phyloP scores from a whole-genome alignment of 2,113 vertebrate genomes.

The Vombatus ursinus region DNA sequence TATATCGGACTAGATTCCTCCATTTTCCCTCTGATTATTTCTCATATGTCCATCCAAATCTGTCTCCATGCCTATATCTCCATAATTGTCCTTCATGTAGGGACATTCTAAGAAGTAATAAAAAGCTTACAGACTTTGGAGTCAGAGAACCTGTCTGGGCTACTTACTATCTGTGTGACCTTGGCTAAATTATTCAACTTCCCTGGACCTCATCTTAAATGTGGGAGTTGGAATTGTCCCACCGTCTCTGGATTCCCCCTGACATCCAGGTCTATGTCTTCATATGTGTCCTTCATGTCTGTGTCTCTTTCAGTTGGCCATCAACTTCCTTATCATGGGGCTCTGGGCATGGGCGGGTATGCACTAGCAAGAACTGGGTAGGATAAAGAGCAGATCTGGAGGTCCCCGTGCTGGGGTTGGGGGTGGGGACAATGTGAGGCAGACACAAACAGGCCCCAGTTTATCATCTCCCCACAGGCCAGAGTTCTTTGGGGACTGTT shows the following conservation, averaged over 20 bases:
- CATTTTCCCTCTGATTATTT: neutral
- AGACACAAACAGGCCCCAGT: constrained; percentile 52
- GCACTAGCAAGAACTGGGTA: constrained; percentile 21
- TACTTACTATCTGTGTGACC: neutral
- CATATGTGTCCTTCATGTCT: neutral
- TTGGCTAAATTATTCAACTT: neutral
- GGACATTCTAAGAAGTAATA: neutral
- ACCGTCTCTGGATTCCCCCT: neutral
- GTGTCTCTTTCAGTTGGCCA: neutral
- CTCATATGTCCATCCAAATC: neutral
- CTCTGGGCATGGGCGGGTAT: neutral
- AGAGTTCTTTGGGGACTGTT: neutral
- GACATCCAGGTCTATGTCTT: neutral
- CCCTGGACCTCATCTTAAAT: neutral
- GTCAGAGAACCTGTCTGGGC: neutral
- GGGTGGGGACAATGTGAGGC: neutral
- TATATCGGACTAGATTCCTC: neutral
- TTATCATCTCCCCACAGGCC: constrained; percentile 71
- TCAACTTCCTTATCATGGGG: neutral
- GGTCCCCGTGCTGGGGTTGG: neutral
- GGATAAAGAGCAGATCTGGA: constrained; percentile 63
- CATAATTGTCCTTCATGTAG: neutral
- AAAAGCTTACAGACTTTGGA: neutral
- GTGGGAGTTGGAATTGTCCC: neutral
- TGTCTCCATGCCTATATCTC: neutral